Evolutionary conservation across 2,888 invertebrate genomes (phyloP).

Genomic region (Heliconius sara): DNA sequence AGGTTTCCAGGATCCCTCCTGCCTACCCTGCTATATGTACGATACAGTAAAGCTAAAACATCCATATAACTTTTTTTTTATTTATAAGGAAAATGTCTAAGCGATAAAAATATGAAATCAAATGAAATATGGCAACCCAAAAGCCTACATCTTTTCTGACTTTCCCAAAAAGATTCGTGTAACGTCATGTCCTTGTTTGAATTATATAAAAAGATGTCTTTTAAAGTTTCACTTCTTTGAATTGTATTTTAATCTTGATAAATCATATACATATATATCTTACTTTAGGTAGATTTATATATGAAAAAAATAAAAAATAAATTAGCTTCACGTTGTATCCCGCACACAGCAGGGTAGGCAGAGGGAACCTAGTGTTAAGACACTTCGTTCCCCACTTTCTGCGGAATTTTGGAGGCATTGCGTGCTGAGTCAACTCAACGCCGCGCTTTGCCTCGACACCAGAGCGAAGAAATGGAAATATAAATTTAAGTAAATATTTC

Average conservation of each 20-base stretch:
- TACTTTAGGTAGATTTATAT: neutral
- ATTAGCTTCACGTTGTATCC: too few relatives aligned
- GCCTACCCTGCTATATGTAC: too few relatives aligned
- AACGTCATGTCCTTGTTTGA: conserved; percentile 21
- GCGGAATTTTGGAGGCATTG: too few relatives aligned
- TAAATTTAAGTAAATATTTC: too few relatives aligned
- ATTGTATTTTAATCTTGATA: conserved; percentile 8
- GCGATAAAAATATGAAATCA: conserved; percentile 46
- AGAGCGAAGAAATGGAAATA: too few relatives aligned
- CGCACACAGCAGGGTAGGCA: too few relatives aligned
- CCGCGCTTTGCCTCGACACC: too few relatives aligned
- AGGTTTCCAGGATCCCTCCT: too few relatives aligned
- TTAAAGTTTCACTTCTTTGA: conserved; percentile 9
- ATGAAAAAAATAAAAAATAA: neutral
- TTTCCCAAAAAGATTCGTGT: conserved; percentile 55
- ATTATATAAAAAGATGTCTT: neutral
- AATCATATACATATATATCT: conserved; percentile 15
- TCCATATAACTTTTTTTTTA: neutral
- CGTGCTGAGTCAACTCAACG: too few relatives aligned
- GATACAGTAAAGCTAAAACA: neutral
- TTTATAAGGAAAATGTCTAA: neutral
- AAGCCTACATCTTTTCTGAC: conserved; percentile 72
- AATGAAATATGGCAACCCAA: conserved; percentile 76
- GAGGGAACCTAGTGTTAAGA: too few relatives aligned
- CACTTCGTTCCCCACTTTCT: too few relatives aligned